These are phyloP conservation scores for Pseudonaja textilis DNA, from an alignment of 2,113 vertebrate genomes.

Conservation along the genomic window DNA sequence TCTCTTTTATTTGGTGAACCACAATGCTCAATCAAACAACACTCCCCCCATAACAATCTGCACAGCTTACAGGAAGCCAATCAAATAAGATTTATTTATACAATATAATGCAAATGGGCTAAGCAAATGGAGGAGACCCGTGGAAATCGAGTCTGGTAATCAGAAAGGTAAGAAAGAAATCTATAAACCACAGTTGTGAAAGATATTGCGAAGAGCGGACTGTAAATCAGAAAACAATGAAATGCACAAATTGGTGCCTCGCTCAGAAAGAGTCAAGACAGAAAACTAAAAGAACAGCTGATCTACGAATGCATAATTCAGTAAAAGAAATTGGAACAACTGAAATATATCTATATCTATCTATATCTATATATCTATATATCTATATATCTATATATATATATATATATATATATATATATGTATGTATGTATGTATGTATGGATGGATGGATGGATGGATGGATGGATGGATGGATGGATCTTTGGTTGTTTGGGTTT, in stretches of 20 bases:
- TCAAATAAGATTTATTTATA: constrained; percentile 32
- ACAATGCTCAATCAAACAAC: constrained; percentile 5
- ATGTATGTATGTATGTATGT: too few relatives aligned
- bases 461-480: too few relatives aligned
- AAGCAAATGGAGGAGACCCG: neutral
- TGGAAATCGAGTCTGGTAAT: neutral
- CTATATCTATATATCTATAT: too few relatives aligned
- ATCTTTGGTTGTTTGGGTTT: too few relatives aligned
- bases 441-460: too few relatives aligned
- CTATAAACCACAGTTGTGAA: neutral
- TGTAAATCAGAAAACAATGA: neutral
- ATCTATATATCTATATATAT: too few relatives aligned
- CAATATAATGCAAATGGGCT: constrained; percentile 10
- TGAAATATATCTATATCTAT: neutral
- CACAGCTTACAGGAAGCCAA: neutral
- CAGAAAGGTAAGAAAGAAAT: constrained; percentile 23
- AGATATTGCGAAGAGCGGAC: constrained; percentile 6
- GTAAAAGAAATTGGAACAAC: neutral
- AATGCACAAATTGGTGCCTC: neutral
- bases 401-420: neutral
- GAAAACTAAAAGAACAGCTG: neutral
- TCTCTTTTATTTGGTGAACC: constrained; percentile 9
- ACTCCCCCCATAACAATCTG: neutral
- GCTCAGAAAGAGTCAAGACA: neutral
- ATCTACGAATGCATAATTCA: neutral